Evolutionary conservation across 2,113 vertebrate species (phyloP).

Genomic region (Sorex araneus): DNA sequence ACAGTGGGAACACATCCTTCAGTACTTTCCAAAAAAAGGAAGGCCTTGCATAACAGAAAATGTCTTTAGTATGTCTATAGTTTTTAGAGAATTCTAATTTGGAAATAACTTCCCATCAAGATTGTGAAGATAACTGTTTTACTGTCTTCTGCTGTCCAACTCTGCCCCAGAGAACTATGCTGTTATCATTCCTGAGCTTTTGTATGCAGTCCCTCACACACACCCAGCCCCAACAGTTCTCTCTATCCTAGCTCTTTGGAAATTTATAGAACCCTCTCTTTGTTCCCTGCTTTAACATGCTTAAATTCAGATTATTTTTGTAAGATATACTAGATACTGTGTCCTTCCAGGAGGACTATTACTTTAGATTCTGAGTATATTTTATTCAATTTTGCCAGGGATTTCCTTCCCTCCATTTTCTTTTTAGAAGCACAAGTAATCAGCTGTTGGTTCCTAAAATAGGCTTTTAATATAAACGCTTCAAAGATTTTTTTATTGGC

Average conservation of each 20-base stretch:
- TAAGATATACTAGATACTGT: background rate
- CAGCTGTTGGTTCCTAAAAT: conserved; percentile 13
- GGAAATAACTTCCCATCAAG: background rate
- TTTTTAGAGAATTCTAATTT: background rate
- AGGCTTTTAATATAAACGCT: conserved; percentile 14
- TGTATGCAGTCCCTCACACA: background rate
- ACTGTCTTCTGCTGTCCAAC: background rate
- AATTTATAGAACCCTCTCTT: background rate
- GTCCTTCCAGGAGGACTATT: background rate
- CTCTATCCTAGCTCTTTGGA: background rate
- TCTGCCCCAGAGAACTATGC: background rate
- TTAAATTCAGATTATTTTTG: conserved; percentile 19
- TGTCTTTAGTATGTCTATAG: background rate
- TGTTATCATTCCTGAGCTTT: background rate
- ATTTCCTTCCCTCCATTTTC: conserved; percentile 37
- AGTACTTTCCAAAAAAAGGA: background rate
- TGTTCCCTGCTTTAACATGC: background rate
- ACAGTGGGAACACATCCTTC: background rate
- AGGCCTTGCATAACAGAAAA: background rate
- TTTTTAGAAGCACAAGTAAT: background rate
- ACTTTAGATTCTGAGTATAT: conserved; percentile 17
- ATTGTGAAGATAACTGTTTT: too few relatives aligned
- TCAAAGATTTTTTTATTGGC: conserved; percentile 19
- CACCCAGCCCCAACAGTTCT: too few relatives aligned
- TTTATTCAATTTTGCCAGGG: background rate